phyloP scores from a whole-genome alignment of 1,140 invertebrate genomes.

The Stenopsyche tienmushanensis region DNA sequence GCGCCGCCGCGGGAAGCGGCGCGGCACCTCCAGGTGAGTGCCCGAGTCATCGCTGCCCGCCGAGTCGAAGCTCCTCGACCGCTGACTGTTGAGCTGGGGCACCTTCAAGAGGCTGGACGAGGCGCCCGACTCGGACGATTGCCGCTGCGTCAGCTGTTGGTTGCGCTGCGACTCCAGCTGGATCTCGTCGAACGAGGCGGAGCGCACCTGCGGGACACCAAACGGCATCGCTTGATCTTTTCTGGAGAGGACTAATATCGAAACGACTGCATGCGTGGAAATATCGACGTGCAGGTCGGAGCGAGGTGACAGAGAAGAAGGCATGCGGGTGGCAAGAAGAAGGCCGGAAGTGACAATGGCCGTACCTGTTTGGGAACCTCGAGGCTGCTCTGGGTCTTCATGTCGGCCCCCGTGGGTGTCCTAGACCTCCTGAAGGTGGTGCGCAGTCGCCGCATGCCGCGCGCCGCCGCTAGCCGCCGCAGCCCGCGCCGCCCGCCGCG shows the following conservation, averaged over 20 bases:
- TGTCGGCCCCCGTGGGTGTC: slow-evolving; percentile 82
- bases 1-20: slow-evolving; percentile 62
- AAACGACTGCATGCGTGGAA: not conserved
- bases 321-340: not conserved
- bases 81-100: slow-evolving; percentile 63
- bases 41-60: slow-evolving; percentile 65
- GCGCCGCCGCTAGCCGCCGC: slow-evolving; percentile 44
- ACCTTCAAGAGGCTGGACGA: slow-evolving; percentile 60
- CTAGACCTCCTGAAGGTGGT: slow-evolving; percentile 83
- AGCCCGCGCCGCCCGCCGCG: slow-evolving; percentile 7
- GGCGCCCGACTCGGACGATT: slow-evolving; percentile 49
- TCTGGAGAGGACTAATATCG: not conserved
- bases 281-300: not conserved
- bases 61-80: slow-evolving; percentile 78
- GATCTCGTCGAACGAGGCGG: slow-evolving; percentile 86
- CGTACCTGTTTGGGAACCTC: slow-evolving; percentile 83
- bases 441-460: slow-evolving; percentile 75
- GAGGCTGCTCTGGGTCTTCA: slow-evolving; percentile 86
- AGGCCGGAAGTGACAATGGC: not conserved
- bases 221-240: slow-evolving; percentile 25
- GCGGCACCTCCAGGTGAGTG: slow-evolving; percentile 67
- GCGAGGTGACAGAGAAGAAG: not conserved
- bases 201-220: slow-evolving; percentile 58
- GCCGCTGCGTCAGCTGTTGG: slow-evolving; percentile 49
- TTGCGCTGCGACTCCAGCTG: slow-evolving; percentile 72